Base-by-base conservation (phyloP, 2,888 invertebrate species). In the Lacanobia wlatinum region DNA sequence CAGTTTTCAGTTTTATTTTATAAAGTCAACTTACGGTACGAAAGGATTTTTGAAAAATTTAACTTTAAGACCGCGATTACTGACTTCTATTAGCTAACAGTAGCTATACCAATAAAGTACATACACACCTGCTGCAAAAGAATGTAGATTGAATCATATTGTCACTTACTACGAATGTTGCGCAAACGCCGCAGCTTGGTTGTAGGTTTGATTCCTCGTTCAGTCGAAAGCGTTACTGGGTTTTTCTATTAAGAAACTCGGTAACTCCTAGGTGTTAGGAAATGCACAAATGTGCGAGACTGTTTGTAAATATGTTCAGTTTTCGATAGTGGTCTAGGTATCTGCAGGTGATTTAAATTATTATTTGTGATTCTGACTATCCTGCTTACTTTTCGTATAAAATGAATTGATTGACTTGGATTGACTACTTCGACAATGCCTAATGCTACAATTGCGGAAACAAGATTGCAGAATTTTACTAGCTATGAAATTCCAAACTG, bases 171-270 rank as follows among this genome's bases (percentile, higher is more conserved):
- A 65, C 12, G 21, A 12, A 48, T 56, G 38, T 75, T 78, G 50
- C 38, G 75, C 61, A 78, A 78, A 23, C 43, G 60, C 40, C 0
- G 38, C 21, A 52, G 14, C 16, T 52, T 78, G 56, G 38, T 46
- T 48, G 38, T 69, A 40, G 21, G 40, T 69, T 59, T 40, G 43
- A 63, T 60, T 76, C 80, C 73, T 72, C 38, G 52, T 34, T 62
- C 10, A 59, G 10, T 59, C 50, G 80, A 55, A 76, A 76, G 65
- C 73, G 76, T 28, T 46, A 14, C 59, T 38, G 80, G 76, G 73
- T 79, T 79, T 76, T 79, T 73, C 64, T 55, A 34, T 63, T 72
- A 60, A 55, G 63, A 79, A 79, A 76, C 71, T 12, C 61, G 12
- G 34, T 62, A 46, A 18, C 18, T 1, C 9, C 46, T 52, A 9